phyloP scores from a whole-genome alignment of 2,888 invertebrate genomes.

The Deilephila elpenor region DNA sequence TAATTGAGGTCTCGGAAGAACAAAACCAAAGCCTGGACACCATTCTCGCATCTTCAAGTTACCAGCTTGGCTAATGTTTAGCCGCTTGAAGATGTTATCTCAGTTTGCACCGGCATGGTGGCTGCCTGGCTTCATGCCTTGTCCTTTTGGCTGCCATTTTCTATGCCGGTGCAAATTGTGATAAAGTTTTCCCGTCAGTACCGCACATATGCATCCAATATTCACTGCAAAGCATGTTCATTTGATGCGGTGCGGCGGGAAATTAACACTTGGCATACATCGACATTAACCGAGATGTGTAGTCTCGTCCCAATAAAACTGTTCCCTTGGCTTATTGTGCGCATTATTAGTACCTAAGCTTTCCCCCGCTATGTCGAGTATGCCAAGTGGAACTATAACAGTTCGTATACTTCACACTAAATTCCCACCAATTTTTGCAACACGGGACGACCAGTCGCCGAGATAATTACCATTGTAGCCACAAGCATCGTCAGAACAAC shows the following conservation, averaged over 20 bases:
- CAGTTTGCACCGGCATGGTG: slow-evolving; percentile 8
- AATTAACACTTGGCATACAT: slow-evolving; percentile 16
- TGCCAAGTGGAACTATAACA: neutral
- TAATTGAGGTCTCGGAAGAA: neutral
- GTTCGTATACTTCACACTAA: neutral
- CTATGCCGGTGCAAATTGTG: neutral
- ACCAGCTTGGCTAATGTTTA: neutral
- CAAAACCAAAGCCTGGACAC: slow-evolving; percentile 1
- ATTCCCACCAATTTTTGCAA: slow-evolving; percentile 20
- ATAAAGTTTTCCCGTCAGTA: neutral
- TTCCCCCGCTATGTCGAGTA: slow-evolving; percentile 15
- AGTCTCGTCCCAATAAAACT: slow-evolving; percentile 2
- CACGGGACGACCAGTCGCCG: neutral
- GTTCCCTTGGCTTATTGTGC: slow-evolving; percentile 8
- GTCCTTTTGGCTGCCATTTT: slow-evolving; percentile 5
- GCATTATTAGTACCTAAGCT: neutral
- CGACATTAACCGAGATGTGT: neutral
- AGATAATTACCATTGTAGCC: neutral
- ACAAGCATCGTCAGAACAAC: slow-evolving; percentile 43
- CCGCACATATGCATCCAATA: neutral
- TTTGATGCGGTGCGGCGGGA: slow-evolving; percentile 6
- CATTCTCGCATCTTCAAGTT: slow-evolving; percentile 14
- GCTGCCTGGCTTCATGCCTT: neutral
- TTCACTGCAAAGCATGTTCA: neutral
- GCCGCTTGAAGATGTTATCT: slow-evolving; percentile 6